A percentile compares a stretch with the other conserved stretches of the same genome.
Conservation (phyloP, 2,888 invertebrate species). For the Lagria hirta region DNA sequence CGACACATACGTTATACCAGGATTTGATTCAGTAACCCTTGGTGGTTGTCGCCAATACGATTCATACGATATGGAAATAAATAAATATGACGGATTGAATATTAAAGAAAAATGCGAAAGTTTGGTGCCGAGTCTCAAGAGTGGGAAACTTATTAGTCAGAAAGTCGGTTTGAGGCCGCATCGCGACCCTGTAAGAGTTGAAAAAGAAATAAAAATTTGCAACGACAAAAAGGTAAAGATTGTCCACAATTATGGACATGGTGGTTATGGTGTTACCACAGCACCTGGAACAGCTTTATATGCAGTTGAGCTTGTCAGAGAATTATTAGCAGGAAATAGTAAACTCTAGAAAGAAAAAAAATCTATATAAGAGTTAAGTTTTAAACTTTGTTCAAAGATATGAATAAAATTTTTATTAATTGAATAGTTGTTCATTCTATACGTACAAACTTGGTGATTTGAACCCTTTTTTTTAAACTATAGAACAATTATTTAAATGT, state of each 20-base stretch:
- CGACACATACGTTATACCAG: slow-evolving; percentile 85
- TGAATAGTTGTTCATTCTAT: too few species aligned
- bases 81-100: slow-evolving; percentile 70
- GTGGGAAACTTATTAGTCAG: slow-evolving; percentile 62
- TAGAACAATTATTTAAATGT: too few species aligned
- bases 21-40: slow-evolving; percentile 70
- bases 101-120: slow-evolving; percentile 77
- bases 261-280: slow-evolving; percentile 88
- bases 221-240: slow-evolving; percentile 61
- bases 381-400: too few species aligned
- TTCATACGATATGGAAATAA: slow-evolving; percentile 67
- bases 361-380: slow-evolving; percentile 1
- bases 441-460: too few species aligned
- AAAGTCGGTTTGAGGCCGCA: slow-evolving; percentile 84
- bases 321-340: slow-evolving; percentile 54
- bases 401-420: too few species aligned
- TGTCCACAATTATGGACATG: slow-evolving; percentile 94
- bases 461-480: too few species aligned
- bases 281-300: slow-evolving; percentile 84
- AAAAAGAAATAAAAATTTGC: slow-evolving; percentile 58
- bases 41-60: slow-evolving; percentile 87
- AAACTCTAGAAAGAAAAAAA: slow-evolving; percentile 43
- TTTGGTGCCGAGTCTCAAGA: slow-evolving; percentile 70
- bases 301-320: slow-evolving; percentile 69
- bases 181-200: slow-evolving; percentile 71